Evolutionary conservation across 1,140 invertebrate species (phyloP), one percentile per base, ranked within the genome.

Genomic region (Eumaeus atala): DNA sequence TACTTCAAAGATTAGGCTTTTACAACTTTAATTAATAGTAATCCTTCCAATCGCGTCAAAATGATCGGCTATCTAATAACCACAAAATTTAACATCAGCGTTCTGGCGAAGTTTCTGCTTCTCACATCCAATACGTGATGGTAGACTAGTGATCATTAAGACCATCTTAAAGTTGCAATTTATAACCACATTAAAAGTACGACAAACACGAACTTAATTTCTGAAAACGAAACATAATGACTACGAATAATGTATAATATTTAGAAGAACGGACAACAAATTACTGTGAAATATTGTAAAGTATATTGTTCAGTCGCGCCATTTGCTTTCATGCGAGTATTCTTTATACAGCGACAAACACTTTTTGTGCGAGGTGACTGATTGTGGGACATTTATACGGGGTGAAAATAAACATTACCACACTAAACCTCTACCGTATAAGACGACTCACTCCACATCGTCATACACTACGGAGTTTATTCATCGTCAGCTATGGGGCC

Each of bases 311-410:
- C 54, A 51, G 56, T 44, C 21, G 21, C 21, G 21, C 21, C 21
- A 28, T 44, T 44, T 16, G 40, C 40, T 17, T 44, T 16, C 40
- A 44, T 9, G 40, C 14, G 40, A 60, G 57, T 56, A 54, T 61
- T 65, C 64, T 64, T 54, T 61, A 58, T 62, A 81, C 74, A 79
- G 76, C 75, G 64, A 62, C 72, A 69, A 63, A 71, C 63, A 66
- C 70, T 76, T 77, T 76, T 77, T 76, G 67, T 75, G 58, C 67
- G 60, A 67, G 70, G 72, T 84, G 77, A 81, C 74, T 80, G 73
- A 84, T 84, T 75, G 72, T 72, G 64, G 66, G 67, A 73, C 70
- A 62, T 66, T 61, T 70, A 64, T 65, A 77, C 77, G 73, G 80
- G 77, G 69, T 59, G 67, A 68, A 77, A 68, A 70, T 71, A 78